Percentiles rank a stretch among this genome's conserved stretches.
Conservation (phyloP, 2,888 invertebrate species). For the Fabriciana adippe region DNA sequence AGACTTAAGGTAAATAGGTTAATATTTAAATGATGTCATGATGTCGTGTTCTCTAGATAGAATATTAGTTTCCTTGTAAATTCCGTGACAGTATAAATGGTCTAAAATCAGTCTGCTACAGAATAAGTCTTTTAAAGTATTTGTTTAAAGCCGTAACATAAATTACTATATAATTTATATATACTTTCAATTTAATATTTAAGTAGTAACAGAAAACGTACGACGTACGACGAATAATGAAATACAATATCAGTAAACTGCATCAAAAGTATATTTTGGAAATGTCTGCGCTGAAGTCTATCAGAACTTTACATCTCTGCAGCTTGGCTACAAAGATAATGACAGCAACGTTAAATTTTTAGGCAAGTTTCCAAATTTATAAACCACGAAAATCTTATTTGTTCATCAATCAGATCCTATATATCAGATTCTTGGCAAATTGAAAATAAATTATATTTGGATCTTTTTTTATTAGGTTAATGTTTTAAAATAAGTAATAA, state of each 20-base stretch:
- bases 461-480: not conserved
- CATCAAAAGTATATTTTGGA: slow-evolving; percentile 9
- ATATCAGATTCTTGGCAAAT: not conserved
- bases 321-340: slow-evolving; percentile 37
- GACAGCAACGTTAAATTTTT: slow-evolving; percentile 34
- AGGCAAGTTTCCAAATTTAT: slow-evolving; percentile 38
- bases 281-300: slow-evolving; percentile 19
- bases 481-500: too few species aligned
- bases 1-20: not conserved
- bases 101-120: not conserved
- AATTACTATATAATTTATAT: too few species aligned
- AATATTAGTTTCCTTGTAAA: slow-evolving; percentile 25
- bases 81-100: slow-evolving; percentile 13
- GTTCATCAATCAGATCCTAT: slow-evolving; percentile 15
- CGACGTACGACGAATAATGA: slow-evolving; percentile 4
- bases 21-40: not conserved
- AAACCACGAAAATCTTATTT: slow-evolving; percentile 19
- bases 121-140: slow-evolving; percentile 11
- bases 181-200: not conserved
- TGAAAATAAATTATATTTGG: not conserved
- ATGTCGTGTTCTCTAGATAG: not conserved
- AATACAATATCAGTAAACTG: slow-evolving; percentile 2
- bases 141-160: not conserved
- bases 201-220: not conserved
- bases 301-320: slow-evolving; percentile 29